Conservation (phyloP, 2,797 vertebrate species). For the Chiroxiphia lanceolata region DNA sequence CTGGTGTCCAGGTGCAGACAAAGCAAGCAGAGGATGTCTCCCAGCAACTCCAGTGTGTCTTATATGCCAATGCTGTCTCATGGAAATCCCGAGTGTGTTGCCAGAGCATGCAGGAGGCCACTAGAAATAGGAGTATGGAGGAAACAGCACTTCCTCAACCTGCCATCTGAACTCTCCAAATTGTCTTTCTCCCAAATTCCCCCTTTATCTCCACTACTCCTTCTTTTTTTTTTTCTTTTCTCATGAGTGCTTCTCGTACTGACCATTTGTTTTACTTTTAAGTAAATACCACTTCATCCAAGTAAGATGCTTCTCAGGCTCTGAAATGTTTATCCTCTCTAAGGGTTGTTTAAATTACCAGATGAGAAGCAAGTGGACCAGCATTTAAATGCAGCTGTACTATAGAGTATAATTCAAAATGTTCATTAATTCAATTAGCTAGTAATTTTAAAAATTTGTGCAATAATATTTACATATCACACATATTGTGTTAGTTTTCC, state of each 20-base stretch:
- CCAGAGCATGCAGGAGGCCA: neutral
- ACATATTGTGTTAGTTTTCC: neutral
- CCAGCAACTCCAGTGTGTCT: neutral
- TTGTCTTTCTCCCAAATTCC: neutral
- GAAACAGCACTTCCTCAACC: neutral
- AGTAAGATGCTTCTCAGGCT: neutral
- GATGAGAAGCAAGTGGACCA: neutral
- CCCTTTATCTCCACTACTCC: neutral
- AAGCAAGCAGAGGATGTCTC: neutral
- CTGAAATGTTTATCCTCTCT: neutral
- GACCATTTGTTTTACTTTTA: neutral
- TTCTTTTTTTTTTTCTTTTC: neutral
- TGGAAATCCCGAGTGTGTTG: neutral
- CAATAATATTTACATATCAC: neutral
- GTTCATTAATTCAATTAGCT: neutral
- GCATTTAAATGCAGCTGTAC: neutral
- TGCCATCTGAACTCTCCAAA: neutral
- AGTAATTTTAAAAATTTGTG: neutral
- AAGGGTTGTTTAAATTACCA: neutral
- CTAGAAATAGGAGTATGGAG: neutral
- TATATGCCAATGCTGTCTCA: fast-evolving
- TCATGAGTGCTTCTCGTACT: neutral
- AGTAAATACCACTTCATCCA: neutral
- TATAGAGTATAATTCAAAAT: neutral
- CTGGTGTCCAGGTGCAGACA: neutral